Base-by-base conservation (phyloP, 2,113 vertebrate genomes). In the Phalacrocorax pelagicus region DNA sequence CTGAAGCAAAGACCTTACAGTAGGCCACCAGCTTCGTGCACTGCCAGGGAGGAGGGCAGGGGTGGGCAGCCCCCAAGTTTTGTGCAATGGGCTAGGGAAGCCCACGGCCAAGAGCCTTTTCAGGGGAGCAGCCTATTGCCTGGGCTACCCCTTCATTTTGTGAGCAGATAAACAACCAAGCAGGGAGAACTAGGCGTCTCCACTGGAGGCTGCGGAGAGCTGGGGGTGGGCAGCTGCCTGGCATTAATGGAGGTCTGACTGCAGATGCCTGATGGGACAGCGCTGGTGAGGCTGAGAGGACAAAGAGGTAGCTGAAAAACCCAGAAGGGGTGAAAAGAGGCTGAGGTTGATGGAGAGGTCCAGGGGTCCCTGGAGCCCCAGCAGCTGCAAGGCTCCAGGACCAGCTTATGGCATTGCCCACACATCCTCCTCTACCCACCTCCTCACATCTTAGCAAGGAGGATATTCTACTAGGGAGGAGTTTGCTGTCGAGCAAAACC, bases 191-290 rank as follows among this genome's bases (percentile, higher is more conserved):
- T 0, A 3, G 42, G 32, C 27, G 38, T 36, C 38, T 86, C 63
- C n/a, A 8, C 24, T 9, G 49, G 46, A 58, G 44, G 22, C 58
- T 75, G 54, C 0, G 0, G 75, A 47, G 67, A 49, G 15, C 47
- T 61, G 62, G 18, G 36, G 3, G 22, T 52, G 26, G 66, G 44
- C 34, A 78, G 54, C 27, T 81, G 70, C 65, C 54, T 78, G 65
- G 36, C 18, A 5, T 46, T 47, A 30, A 40, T 11, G 40, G 32
- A 80, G 22, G 15, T 85, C 67, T 74, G n/a, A 15, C 30, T 36
- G 71, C 26, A 66, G 57, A 65, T 38, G 27, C 29, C 70, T 49
- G 70, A 15, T 59, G 36, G 52, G 30, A 30, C 19, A 55, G 14
- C 30, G 65, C 71, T 83, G 13, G 17, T 54, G 46, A 42, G 46